Evolutionary conservation across 2,797 vertebrate genomes (phyloP), one percentile per base, ranked within the genome.

Genomic region (Notoglanidium macrostoma): DNA sequence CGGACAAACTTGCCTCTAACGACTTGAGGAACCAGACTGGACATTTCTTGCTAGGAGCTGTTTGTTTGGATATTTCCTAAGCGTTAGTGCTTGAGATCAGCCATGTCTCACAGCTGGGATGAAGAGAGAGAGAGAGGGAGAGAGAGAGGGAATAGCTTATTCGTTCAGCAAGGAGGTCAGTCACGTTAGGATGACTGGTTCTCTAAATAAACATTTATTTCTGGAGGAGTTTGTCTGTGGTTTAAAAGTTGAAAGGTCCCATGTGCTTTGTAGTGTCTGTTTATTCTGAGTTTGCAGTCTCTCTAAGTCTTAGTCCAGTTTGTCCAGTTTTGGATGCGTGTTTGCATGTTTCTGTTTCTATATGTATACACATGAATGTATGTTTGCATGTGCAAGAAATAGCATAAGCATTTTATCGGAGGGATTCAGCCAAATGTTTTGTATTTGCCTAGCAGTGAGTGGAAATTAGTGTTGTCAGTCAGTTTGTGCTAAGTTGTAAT

Each of bases 51-150:
- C 90, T 90, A 57, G 32, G 21, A 72, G 55, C 83, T 91, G 90
- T 92, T 93, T 93, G 91, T 90, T 89, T 92, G 93, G 89, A 67
- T 88, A 90, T 88, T 88, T 77, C 85, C 83, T 90, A 67, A 77
- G 88, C 91, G 93, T 93, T 92, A 91, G 90, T 90, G 91, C 92
- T 92, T 90, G 89, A 92, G 90, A 87, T 73, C 59, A 87, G 86
- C 89, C 92, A 76, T 92, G 89, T 91, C 87, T 73, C 82, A 84
- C 87, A 88, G 87, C 87, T 88, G 87, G 63, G 63, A 19, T 7
- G 7, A 21, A 57, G 51, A 86, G 65, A 59, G 79, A 84, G 51
- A 84, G 80, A 65, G 57, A 51, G 59, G 21, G 14, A 72, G 77
- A 55, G 78, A 83, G 55, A 63, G 68, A 73, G 68, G 92, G 87